These are phyloP conservation scores for Crotalus helleri DNA, from an alignment of 2,113 vertebrate species.

Conservation along the genomic window DNA sequence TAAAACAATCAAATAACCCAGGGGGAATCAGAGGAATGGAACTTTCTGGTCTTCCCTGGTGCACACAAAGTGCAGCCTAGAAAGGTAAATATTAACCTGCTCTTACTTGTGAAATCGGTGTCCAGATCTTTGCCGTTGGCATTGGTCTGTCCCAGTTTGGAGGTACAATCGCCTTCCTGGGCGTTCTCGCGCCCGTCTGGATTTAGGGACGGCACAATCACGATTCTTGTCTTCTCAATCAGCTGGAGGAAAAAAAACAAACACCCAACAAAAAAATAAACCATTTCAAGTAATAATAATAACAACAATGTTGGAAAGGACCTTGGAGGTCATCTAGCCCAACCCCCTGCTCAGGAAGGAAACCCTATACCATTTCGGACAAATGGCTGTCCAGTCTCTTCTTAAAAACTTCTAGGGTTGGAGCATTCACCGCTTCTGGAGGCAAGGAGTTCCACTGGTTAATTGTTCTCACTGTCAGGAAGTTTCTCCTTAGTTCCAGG, in stretches of 20 bases:
- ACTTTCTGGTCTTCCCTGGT: neutral
- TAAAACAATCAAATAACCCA: neutral
- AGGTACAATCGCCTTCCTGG: constrained; percentile 84
- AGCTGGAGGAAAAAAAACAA: constrained; percentile 66
- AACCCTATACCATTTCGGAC: too few species aligned
- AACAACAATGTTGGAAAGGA: too few species aligned
- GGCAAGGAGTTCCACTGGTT: too few species aligned
- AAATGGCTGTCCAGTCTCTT: too few species aligned
- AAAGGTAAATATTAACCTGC: neutral
- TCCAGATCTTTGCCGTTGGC: constrained; percentile 85
- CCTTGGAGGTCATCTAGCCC: too few species aligned
- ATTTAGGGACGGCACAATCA: constrained; percentile 93
- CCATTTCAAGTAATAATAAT: neutral
- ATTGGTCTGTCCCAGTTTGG: constrained; percentile 78
- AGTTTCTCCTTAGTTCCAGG: too few species aligned
- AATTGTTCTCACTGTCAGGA: too few species aligned
- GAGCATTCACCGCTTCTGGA: too few species aligned
- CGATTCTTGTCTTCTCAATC: constrained; percentile 88
- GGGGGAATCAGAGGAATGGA: neutral
- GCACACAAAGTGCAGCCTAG: neutral
- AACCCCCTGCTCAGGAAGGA: too few species aligned
- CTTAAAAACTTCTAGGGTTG: too few species aligned
- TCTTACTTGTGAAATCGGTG: constrained; percentile 88
- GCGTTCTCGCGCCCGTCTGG: constrained; percentile 90
- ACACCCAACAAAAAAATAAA: constrained; percentile 17